Percentiles rank a stretch among this genome's conserved stretches.
Conservation (phyloP, 2,113 vertebrate species). For the Tachuris rubrigastra region DNA sequence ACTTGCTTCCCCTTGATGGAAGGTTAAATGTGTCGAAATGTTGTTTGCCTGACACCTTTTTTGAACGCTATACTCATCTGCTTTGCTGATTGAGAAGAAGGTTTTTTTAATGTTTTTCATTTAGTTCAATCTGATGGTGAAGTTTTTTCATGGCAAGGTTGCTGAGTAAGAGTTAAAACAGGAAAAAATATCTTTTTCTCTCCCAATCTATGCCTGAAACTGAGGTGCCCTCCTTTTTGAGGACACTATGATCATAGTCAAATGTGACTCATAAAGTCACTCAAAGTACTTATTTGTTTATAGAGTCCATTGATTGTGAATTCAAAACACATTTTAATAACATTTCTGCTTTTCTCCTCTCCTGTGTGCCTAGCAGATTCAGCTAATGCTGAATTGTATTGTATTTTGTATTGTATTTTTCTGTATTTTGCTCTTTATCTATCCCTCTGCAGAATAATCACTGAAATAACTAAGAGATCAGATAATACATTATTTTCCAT, state of each 20-base stretch:
- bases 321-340: not conserved
- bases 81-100: not conserved
- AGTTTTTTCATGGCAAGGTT: not conserved
- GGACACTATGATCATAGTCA: not conserved
- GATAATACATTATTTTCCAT: not conserved
- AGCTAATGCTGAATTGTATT: no score
- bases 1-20: not conserved
- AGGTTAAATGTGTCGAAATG: not conserved
- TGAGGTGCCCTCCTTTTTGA: not conserved
- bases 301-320: not conserved
- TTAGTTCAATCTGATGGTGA: not conserved
- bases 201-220: not conserved
- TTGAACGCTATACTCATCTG: not conserved
- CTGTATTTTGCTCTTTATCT: not conserved
- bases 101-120: not conserved
- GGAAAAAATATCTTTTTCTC: not conserved
- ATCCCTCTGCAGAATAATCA: not conserved
- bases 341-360: not conserved
- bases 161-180: not conserved
- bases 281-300: not conserved
- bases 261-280: not conserved
- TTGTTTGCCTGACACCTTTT: not conserved
- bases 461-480: not conserved
- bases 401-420: no score
- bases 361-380: not conserved